These are phyloP conservation scores for Amblyjoppa fuscipennis DNA, from an alignment of 2,888 invertebrate species.

Conservation along the genomic window DNA sequence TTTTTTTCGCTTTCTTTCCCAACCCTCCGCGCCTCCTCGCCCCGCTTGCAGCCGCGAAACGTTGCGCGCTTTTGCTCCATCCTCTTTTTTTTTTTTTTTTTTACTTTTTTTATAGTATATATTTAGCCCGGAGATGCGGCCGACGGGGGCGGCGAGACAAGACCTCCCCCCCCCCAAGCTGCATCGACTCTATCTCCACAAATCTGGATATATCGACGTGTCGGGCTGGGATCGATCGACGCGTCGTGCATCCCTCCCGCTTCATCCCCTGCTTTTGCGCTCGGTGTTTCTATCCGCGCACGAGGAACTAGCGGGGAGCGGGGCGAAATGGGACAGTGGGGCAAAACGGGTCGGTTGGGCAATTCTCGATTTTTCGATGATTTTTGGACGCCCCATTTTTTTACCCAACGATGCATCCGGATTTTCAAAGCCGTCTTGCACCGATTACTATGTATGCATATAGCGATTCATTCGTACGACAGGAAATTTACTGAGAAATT, in stretches of 20 bases:
- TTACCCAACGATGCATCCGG: too few relatives aligned
- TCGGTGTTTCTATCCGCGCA: constrained; percentile 35
- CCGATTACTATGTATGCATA: too few relatives aligned
- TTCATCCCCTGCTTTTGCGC: not conserved
- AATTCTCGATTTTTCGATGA: too few relatives aligned
- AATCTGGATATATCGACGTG: constrained; percentile 61
- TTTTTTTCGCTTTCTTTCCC: constrained; percentile 41
- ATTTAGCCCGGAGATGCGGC: not conserved
- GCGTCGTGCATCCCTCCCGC: not conserved
- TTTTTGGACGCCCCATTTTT: too few relatives aligned
- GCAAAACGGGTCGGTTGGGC: too few relatives aligned
- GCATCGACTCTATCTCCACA: constrained; percentile 24
- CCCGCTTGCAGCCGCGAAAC: constrained; percentile 18
- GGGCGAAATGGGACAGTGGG: too few relatives aligned
- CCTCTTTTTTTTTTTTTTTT: constrained; percentile 17
- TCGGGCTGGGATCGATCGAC: constrained; percentile 54
- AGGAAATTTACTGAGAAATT: too few relatives aligned
- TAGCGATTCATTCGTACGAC: too few relatives aligned
- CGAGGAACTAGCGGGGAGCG: not conserved
- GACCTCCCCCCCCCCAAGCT: not conserved
- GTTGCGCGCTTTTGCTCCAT: constrained; percentile 16
- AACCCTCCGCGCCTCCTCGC: not conserved
- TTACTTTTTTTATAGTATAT: constrained; percentile 9
- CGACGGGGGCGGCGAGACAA: constrained; percentile 5
- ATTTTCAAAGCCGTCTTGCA: too few relatives aligned